Evolutionary conservation across 2,113 vertebrate species (phyloP).

Genomic region (Coptodon rendalli): DNA sequence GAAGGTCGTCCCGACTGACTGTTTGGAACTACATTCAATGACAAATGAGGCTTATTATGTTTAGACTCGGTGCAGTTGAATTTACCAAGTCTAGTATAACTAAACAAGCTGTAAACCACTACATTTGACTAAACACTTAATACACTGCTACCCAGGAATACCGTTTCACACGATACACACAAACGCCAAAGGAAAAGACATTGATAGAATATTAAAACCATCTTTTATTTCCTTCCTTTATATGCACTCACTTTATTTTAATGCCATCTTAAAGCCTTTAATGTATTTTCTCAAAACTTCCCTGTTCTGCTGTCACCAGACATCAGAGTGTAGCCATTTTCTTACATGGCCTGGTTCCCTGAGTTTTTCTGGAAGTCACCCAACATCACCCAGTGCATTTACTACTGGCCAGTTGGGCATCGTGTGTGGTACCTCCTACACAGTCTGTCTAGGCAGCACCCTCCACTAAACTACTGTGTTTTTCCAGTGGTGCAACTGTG

Average conservation of each 20-base stretch:
- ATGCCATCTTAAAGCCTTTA: background rate
- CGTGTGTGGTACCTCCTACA: background rate
- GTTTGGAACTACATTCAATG: background rate
- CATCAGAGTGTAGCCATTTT: background rate
- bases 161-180: background rate
- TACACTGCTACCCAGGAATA: background rate
- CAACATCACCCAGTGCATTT: background rate
- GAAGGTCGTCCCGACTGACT: background rate
- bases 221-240: background rate
- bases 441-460: background rate
- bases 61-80: background rate
- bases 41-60: background rate
- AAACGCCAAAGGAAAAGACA: background rate
- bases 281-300: background rate
- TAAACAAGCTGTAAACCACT: background rate
- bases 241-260: background rate
- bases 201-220: background rate
- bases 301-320: background rate
- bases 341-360: background rate
- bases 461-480: background rate
- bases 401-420: background rate
- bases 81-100: background rate
- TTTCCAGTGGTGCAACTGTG: background rate
- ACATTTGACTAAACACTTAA: background rate
- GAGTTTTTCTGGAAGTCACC: background rate